Base-by-base conservation (phyloP, 2,888 invertebrate species). In the Cordylochernes scorpioides region DNA sequence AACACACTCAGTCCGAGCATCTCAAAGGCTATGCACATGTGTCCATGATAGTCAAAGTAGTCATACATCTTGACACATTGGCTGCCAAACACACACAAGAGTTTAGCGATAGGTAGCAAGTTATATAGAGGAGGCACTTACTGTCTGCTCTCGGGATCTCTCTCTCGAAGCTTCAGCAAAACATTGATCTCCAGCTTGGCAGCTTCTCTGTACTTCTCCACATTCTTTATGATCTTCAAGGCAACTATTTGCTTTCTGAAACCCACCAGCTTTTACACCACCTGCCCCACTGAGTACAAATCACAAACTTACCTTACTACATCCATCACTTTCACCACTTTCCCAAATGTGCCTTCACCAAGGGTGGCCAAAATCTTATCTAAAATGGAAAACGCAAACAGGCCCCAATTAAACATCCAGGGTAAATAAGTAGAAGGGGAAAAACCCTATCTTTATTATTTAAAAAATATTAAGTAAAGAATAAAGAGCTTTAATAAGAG, bases 331-430 rank as follows among this genome's bases (percentile, higher is more conserved):
- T 91, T 80, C 54, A 91, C 86, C 54, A 94, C 94, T 66, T 94
- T 91, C 58, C 94, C 94, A 68, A 97, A 97, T 49, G 97, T 97
- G 55, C 97, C 97, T 64, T 97, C 94, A 50, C 97, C 97, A 53
- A 97, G 72, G 50, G 94, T 94, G 60, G 74, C 71, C 63, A 84
- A n/a, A n/a, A n/a, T n/a, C n/a, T n/a, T n/a, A n/a, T n/a, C n/a
- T n/a, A n/a, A n/a, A n/a, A n/a, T n/a, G n/a, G n/a, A n/a, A n/a
- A n/a, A n/a, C n/a, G n/a, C n/a, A n/a, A n/a, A n/a, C n/a, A n/a
- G n/a, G n/a, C n/a, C n/a, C n/a, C n/a, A n/a, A n/a, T n/a, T n/a
- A n/a, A n/a, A n/a, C n/a, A n/a, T n/a, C n/a, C n/a, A n/a, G n/a
- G n/a, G n/a, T n/a, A n/a, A n/a, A n/a, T n/a, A n/a, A n/a, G n/a